A percentile compares a stretch with the other conserved stretches of the same genome.
Conservation (phyloP, 2,888 invertebrate genomes). For the Mactromeris polynyma region DNA sequence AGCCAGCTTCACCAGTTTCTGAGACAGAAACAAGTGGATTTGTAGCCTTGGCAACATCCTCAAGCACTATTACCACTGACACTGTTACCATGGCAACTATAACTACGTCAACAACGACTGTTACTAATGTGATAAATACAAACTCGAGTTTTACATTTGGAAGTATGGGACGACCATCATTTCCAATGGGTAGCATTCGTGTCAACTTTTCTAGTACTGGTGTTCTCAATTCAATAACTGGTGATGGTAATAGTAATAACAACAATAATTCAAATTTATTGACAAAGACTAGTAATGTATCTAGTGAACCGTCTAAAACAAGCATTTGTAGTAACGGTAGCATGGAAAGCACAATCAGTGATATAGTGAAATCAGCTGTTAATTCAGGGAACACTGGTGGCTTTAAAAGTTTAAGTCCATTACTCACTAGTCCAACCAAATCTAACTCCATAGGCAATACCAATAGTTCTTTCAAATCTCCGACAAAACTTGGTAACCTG, state of each 20-base stretch:
- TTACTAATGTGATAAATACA: constrained; percentile 69
- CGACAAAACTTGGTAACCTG: constrained; percentile 46
- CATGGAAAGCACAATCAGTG: constrained; percentile 66
- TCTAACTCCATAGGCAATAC: constrained; percentile 33
- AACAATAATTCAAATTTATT: constrained; percentile 31
- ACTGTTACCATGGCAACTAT: constrained; percentile 75
- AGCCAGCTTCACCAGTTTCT: constrained; percentile 57
- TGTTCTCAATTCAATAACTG: constrained; percentile 51
- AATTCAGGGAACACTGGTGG: constrained; percentile 60
- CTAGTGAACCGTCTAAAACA: constrained; percentile 25
- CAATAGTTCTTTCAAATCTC: constrained; percentile 47
- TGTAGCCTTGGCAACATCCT: constrained; percentile 63
- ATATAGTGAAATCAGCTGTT: constrained; percentile 65
- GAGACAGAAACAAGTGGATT: constrained; percentile 47
- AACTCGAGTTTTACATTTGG: constrained; percentile 64
- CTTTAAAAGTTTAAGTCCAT: constrained; percentile 63
- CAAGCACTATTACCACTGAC: constrained; percentile 65
- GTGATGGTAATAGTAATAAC: constrained; percentile 51
- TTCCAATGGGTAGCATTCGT: constrained; percentile 63
- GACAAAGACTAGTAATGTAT: constrained; percentile 26
- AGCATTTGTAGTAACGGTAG: constrained; percentile 53
- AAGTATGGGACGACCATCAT: constrained; percentile 62
- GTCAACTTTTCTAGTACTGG: constrained; percentile 63
- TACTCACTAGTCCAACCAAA: constrained; percentile 56
- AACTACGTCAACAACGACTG: constrained; percentile 70